Percentiles rank a stretch among this genome's conserved stretches.
Conservation (phyloP, 1,140 invertebrate genomes). For the Mesaphorura yosii region DNA sequence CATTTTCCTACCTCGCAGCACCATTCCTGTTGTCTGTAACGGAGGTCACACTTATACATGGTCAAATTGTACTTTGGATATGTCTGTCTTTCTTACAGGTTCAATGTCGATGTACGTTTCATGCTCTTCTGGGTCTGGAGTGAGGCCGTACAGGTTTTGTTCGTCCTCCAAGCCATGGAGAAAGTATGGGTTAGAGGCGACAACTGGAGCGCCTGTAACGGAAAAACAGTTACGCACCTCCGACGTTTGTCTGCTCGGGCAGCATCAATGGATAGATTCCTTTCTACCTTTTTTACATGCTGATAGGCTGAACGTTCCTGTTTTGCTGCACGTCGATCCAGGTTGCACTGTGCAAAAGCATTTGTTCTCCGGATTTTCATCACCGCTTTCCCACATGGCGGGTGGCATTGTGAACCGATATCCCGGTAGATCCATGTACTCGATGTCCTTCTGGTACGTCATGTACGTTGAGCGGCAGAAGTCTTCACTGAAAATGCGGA, state of each 20-base stretch:
- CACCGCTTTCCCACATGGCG: slow-evolving; percentile 50
- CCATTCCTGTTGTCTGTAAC: slow-evolving; percentile 43
- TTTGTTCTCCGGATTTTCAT: slow-evolving; percentile 49
- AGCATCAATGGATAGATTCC: not conserved
- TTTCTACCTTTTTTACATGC: slow-evolving; percentile 41
- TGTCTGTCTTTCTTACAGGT: slow-evolving; percentile 43
- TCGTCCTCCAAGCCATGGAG: slow-evolving; percentile 38
- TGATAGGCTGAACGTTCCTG: slow-evolving; percentile 55
- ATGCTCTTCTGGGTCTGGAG: slow-evolving; percentile 56
- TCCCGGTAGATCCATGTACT: slow-evolving; percentile 53
- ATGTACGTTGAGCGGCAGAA: slow-evolving; percentile 48
- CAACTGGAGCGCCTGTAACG: slow-evolving; percentile 48
- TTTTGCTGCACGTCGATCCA: slow-evolving; percentile 36
- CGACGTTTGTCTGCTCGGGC: not conserved
- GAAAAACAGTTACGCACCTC: not conserved
- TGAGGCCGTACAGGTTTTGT: slow-evolving; percentile 51
- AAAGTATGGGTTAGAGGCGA: slow-evolving; percentile 69
- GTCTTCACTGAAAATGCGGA: slow-evolving; percentile 22
- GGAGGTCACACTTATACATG: not conserved
- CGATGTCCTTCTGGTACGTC: slow-evolving; percentile 45
- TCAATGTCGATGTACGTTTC: slow-evolving; percentile 63
- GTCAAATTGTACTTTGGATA: not conserved
- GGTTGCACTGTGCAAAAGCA: slow-evolving; percentile 51
- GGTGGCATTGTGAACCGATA: slow-evolving; percentile 48
- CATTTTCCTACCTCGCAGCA: slow-evolving; percentile 40